Base-by-base conservation (phyloP, 2,113 vertebrate species). In the Agapornis roseicollis region DNA sequence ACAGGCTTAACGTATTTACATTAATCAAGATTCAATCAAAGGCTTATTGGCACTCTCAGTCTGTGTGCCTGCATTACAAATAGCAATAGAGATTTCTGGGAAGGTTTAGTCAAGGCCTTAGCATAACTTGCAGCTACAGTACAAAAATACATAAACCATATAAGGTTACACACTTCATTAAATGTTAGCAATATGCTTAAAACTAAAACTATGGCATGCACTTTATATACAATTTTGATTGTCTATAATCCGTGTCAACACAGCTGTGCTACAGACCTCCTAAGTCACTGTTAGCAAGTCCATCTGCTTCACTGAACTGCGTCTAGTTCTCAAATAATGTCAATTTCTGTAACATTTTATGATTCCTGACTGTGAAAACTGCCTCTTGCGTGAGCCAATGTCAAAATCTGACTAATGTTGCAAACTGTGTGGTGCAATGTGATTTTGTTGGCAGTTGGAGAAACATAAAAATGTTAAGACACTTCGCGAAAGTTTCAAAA, bases 211-310 rank as follows among this genome's bases (percentile, higher is more conserved):
- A 90, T 92, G 95, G 96, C 95, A 97, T 95, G 96, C 56, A 14
- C 91, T 97, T 96, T 95, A 97, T 97, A 97, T 95, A 97, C 96
- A 97, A n/a, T 97, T 97, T 97, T 96, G 96, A 97, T 96, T 96
- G 96, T 96, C 95, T 96, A 31, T 97, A 97, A 97, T 97, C 96
- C 80, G 0, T 97, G 96, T 97, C 96, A 97, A 97, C 96, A 96
- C 95, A 96, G 96, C 96, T 96, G 95, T 79, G 90, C 86, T 90
- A 89, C 94, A 96, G 96, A 95, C 96, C 93, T 96, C 94, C 92
- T 96, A 96, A 93, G 92, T 96, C 93, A 96, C 93, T 86, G 80
- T 76, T 94, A 90, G 82, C 65, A 89, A 86, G 73, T 87, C 94
- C 96, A 96, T 96, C 94, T 97, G 96, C 93, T 95, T 70, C 92